Conservation (phyloP, 2,113 vertebrate species). For the Elanus axillaris region DNA sequence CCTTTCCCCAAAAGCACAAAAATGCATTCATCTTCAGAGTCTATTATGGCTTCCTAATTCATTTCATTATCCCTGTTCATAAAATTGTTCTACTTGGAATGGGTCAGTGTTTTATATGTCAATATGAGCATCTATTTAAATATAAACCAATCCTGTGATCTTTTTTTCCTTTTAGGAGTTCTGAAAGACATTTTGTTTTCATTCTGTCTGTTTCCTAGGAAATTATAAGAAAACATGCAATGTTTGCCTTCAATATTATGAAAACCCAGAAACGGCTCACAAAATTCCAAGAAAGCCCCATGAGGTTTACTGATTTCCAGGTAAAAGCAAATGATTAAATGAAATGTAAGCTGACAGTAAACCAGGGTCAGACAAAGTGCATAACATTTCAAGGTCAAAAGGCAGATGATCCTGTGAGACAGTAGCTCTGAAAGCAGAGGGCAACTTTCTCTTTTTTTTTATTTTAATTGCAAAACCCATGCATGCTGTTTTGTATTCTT, state of each 20-base stretch:
- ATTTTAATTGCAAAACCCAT: neutral
- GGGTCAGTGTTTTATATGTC: neutral
- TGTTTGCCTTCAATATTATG: neutral
- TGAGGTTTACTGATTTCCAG: neutral
- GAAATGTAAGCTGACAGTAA: neutral
- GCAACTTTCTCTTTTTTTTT: neutral
- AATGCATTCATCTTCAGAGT: neutral
- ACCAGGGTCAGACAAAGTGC: neutral
- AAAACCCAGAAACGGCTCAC: neutral
- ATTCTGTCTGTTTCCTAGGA: neutral
- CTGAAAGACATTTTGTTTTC: neutral
- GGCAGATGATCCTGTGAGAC: neutral
- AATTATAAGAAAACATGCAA: neutral
- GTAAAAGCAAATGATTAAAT: neutral
- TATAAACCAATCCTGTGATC: neutral
- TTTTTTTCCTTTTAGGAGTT: neutral
- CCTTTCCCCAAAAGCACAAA: neutral
- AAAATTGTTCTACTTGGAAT: neutral
- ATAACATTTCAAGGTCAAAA: constrained; percentile 5
- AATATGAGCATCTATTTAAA: neutral
- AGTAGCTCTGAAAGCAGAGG: neutral
- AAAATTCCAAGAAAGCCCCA: neutral
- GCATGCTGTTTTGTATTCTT: neutral
- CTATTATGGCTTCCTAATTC: neutral
- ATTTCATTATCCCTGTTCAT: neutral